These are phyloP conservation scores for Solea solea DNA, from an alignment of 2,113 vertebrate genomes.

Conservation along the genomic window DNA sequence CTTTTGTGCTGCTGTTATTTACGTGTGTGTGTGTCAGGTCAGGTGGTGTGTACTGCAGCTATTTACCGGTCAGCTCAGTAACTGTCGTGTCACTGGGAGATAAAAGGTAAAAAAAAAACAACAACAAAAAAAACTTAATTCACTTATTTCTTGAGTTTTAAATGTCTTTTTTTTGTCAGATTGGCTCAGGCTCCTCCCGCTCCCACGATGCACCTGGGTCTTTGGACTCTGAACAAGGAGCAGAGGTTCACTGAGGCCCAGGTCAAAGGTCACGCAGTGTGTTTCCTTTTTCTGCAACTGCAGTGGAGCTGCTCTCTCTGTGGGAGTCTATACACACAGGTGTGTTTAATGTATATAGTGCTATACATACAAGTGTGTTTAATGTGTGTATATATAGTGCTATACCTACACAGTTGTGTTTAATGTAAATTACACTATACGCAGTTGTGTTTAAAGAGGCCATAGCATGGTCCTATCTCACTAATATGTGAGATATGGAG, in stretches of 20 bases:
- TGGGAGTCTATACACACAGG: constrained; percentile 42
- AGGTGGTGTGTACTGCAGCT: constrained; percentile 62
- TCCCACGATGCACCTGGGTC: constrained; percentile 68
- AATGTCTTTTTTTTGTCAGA: constrained; percentile 7
- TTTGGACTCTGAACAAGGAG: constrained; percentile 31
- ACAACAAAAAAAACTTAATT: neutral
- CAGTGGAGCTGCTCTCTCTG: constrained; percentile 66
- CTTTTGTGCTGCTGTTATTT: too few relatives aligned
- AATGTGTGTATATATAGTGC: too few relatives aligned
- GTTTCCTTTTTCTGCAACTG: constrained; percentile 64
- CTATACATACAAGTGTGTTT: neutral
- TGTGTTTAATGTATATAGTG: neutral
- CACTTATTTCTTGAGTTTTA: neutral
- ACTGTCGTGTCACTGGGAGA: constrained; percentile 38
- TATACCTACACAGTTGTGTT: too few relatives aligned
- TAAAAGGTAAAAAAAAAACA: constrained; percentile 24
- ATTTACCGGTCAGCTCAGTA: constrained; percentile 50
- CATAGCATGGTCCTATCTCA: too few relatives aligned
- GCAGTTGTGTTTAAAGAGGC: too few relatives aligned
- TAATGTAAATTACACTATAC: too few relatives aligned
- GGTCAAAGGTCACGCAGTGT: constrained; percentile 68
- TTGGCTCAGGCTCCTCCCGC: constrained; percentile 13
- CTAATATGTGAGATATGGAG: too few relatives aligned
- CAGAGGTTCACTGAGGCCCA: constrained; percentile 26
- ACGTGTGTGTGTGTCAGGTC: constrained; percentile 43